Base-by-base conservation (phyloP, 1,140 invertebrate species). In the Globodera ellingtonae region DNA sequence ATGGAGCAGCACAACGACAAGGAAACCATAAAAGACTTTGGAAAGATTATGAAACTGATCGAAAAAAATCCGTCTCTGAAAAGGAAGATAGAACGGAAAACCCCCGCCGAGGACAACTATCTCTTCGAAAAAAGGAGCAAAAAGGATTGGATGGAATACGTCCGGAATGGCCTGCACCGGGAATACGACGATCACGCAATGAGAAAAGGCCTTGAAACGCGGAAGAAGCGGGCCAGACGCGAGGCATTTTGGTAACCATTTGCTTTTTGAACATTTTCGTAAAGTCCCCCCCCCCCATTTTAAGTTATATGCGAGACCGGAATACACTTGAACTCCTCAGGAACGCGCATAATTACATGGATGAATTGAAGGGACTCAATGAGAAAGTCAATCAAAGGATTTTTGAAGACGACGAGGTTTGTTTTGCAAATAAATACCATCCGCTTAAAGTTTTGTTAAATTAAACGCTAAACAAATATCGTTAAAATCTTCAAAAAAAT, bases 1-100 rank as follows among this genome's bases (percentile, higher is more conserved):
- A 62, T 62, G 56, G 67, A 70, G 24, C 46, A 70, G 35, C 3
- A 47, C 21, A 70, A 47, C 35, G 46, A 70, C 24, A 70, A 70
- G 18, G 67, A 70, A 44, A 70, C 56, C 13, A 47, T 24, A 21
- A 70, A 70, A 21, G 67, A 70, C 46, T 70, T 70, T 18, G n/a
- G 46, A 18, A 70, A 70, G 35, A 35, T 70, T 35, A 1, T 44
- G 24, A 70, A 70, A 70, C 18, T 70, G 24, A 13, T 44, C 46
- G 35, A 70, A 70, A 8, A 18, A 70, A 46, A 5, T 44, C 67
- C 67, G 35, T 10, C 67, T 44, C 24, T 24, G 67, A 70, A 70
- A 35, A 70, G 24, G 35, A 70, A 69, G 66, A 69, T 10, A 52
- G 52, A 8, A 15, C 52, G 6, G 6, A 15, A 69, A 44, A 70